Evolutionary conservation across 2,888 invertebrate species (phyloP), one percentile per base, ranked within the genome.

Genomic region (Antitype chi): DNA sequence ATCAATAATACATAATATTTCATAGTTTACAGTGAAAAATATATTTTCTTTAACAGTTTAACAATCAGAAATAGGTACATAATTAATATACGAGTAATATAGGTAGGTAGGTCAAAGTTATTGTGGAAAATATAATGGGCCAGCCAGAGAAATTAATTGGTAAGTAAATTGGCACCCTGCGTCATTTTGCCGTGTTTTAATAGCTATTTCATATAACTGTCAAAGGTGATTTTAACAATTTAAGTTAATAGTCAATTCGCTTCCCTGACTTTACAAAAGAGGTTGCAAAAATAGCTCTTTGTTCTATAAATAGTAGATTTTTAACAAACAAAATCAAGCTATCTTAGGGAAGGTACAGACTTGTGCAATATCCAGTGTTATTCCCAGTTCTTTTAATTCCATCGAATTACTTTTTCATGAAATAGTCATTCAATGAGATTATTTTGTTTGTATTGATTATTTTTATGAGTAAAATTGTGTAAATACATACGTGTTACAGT

Each of bases 1-100:
- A 80, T 38, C 76, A 76, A 76, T 81, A 64, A 52, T 70, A 82
- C 63, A 69, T 53, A 43, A 67, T 69, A 64, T 64, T 82, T 76
- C 3, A 52, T 70, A 80, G 32, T 25, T 62, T 52, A 80, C 83
- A 80, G 1, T 82, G 25, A 60, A 70, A 80, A 80, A 70, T 63
- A 82, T 49, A 82, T 60, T 70, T 67, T 55, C 11, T 25, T 38
- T 52, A 82, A 57, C 8, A 81, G 11, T 57, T 32, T 32, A 66
- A 77, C 70, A 52, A 59, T 70, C 49, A 70, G 38, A 76, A 76
- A 49, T 63, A 68, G 4, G 1, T 2, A 32, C 32, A 59, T 80
- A 76, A 25, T 38, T 66, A 62, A 43, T 53, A 28, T 43, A n/a
- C n/a, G n/a, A n/a, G n/a, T n/a, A 55, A 20, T 7, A n/a, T 28